Evolutionary conservation across 2,113 vertebrate genomes (phyloP), one percentile per base, ranked within the genome.

Genomic region (Dasyurus viverrinus): DNA sequence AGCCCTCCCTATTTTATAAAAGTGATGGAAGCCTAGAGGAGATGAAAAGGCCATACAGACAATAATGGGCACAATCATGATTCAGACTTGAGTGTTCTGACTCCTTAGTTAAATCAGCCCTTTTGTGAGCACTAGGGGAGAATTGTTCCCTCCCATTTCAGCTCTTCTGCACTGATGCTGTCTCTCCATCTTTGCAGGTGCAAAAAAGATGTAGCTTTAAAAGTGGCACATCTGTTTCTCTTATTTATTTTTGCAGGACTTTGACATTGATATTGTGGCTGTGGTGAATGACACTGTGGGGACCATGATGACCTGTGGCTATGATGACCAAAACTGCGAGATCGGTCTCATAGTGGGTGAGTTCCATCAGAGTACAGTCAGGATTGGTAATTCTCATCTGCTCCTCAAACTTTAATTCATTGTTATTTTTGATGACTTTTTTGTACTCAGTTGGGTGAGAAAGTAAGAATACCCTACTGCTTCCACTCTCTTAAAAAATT

Each of bases 281-380:
- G 99, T 99, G 96, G 99, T 99, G 94, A 99, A 99, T 0, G 99
- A 99, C 98, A 99, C 99, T 0, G 99, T 99, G 1, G 99, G 99
- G 90, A 99, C 99, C 90, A 99, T 99, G 99, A 99, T 99, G 99
- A 99, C 99, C 89, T 99, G 99, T 12, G 99, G 99, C 95, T 99
- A 99, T 0, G 99, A 99, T 0, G 99, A 99, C 96, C 99, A 99
- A 3, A 98, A 99, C 98, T 99, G 99, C 90, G 99, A 99, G 98
- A 98, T 99, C 24, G 99, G 99, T 36, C 99, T 99, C 89, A 99
- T 99, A 48, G 98, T 99, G 0, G 99, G 99, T 99, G 97, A 99
- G 99, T 98, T 52, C 52, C 2, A 54, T 30, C 6, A 84, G 68
- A 84, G 7, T 19, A 22, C 36, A n/a, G 11, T 24, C 27, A 90